These are phyloP conservation scores for Schrankia costaestrigalis DNA, from an alignment of 2,888 invertebrate species.

Conservation along the genomic window DNA sequence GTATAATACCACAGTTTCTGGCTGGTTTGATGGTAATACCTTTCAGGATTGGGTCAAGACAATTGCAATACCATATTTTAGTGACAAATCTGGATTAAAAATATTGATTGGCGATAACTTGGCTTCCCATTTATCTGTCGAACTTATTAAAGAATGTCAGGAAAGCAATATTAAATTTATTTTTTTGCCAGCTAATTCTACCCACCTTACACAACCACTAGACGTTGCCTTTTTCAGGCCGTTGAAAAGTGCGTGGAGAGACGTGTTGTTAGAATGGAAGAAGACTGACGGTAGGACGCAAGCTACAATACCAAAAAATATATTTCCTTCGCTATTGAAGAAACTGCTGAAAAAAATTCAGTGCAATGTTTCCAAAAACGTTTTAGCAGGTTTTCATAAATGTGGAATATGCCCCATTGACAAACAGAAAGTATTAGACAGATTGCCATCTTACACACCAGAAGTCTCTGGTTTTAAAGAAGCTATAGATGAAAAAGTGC, in stretches of 20 bases:
- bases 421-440: constrained; percentile 12
- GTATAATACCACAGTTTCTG: constrained; percentile 48
- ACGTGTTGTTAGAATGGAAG: constrained; percentile 23
- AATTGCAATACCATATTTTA: constrained; percentile 24
- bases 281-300: constrained; percentile 17
- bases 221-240: constrained; percentile 44
- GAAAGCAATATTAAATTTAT: constrained; percentile 9
- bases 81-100: constrained; percentile 36
- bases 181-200: constrained; percentile 42
- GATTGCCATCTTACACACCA: constrained; percentile 12
- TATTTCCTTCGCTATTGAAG: constrained; percentile 18
- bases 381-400: constrained; percentile 19
- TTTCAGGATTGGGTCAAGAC: constrained; percentile 46
- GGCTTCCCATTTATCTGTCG: constrained; percentile 13
- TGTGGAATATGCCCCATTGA: constrained; percentile 16
- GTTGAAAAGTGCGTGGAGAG: constrained; percentile 34
- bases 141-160: constrained; percentile 13
- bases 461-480: constrained; percentile 6
- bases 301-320: constrained; percentile 16
- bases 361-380: constrained; percentile 8
- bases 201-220: constrained; percentile 37
- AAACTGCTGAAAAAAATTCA: constrained; percentile 12
- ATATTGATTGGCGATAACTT: constrained; percentile 49
- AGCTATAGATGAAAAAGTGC: constrained; percentile 10
- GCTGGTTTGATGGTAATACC: constrained; percentile 43